phyloP scores from a whole-genome alignment of 2,888 invertebrate genomes.

The Philaethria dido region DNA sequence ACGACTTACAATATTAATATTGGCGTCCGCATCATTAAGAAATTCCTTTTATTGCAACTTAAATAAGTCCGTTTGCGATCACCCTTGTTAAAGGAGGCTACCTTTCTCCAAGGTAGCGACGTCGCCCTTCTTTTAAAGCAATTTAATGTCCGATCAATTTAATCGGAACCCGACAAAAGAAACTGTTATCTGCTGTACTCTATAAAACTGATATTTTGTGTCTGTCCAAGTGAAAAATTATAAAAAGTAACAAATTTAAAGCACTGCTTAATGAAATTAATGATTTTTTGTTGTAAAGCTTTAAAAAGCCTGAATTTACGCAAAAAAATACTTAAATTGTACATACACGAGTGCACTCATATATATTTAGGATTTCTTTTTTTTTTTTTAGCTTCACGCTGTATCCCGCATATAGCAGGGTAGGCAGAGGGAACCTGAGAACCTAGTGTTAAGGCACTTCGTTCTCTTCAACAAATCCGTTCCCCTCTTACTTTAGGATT shows the following conservation, averaged over 20 bases:
- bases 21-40: constrained; percentile 79
- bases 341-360: not conserved
- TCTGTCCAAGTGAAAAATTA: constrained; percentile 16
- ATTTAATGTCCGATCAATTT: constrained; percentile 51
- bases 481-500: too few relatives aligned
- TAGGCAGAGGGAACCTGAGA: too few relatives aligned
- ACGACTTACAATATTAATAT: constrained; percentile 78
- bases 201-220: constrained; percentile 18
- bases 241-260: constrained; percentile 9
- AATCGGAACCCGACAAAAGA: constrained; percentile 35
- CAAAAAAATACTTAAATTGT: not conserved
- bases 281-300: not conserved
- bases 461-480: too few relatives aligned
- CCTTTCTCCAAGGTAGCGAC: constrained; percentile 80
- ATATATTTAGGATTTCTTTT: too few relatives aligned
- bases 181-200: constrained; percentile 13
- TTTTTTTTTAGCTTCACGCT: too few relatives aligned
- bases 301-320: not conserved
- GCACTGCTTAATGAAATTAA: constrained; percentile 3
- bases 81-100: constrained; percentile 74
- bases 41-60: constrained; percentile 82
- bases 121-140: constrained; percentile 70
- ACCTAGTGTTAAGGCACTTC: too few relatives aligned
- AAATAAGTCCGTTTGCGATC: constrained; percentile 77
- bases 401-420: too few relatives aligned